These are phyloP conservation scores for Plebejus anna DNA, from an alignment of 2,888 invertebrate species.

Conservation along the genomic window DNA sequence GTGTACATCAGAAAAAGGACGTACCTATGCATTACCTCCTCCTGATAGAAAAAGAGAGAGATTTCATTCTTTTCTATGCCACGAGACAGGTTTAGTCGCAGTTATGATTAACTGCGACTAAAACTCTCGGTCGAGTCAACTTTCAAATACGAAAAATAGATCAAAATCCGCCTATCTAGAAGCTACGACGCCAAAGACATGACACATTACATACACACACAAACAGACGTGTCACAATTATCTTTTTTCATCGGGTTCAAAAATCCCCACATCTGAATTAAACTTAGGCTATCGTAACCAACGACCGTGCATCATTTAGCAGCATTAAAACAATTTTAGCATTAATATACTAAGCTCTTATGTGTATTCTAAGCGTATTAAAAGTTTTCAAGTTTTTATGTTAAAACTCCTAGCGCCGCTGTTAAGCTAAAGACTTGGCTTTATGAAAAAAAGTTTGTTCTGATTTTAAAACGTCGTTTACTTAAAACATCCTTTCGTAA, in stretches of 20 bases:
- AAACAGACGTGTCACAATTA: background rate
- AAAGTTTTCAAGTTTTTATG: conserved; percentile 19
- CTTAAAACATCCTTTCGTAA: background rate
- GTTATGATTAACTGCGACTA: too few relatives aligned
- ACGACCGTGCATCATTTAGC: background rate
- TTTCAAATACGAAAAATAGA: too few relatives aligned
- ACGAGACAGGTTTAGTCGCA: too few relatives aligned
- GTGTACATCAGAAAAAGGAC: too few relatives aligned
- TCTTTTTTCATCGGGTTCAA: background rate
- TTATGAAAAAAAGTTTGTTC: background rate
- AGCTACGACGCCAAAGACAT: too few relatives aligned
- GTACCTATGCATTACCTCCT: too few relatives aligned
- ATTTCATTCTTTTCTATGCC: too few relatives aligned
- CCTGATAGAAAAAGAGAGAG: too few relatives aligned
- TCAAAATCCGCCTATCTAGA: too few relatives aligned
- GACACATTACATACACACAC: too few relatives aligned
- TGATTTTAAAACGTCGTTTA: background rate
- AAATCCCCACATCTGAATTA: background rate
- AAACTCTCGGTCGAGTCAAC: too few relatives aligned
- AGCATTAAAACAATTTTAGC: conserved; percentile 1
- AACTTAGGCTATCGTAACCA: background rate
- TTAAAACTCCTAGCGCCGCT: background rate
- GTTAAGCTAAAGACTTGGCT: conserved; percentile 12
- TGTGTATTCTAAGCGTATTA: conserved; percentile 15
- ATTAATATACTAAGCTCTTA: conserved; percentile 1